These are phyloP conservation scores for Achatina immaculata DNA, from an alignment of 1,140 invertebrate species.

Conservation along the genomic window DNA sequence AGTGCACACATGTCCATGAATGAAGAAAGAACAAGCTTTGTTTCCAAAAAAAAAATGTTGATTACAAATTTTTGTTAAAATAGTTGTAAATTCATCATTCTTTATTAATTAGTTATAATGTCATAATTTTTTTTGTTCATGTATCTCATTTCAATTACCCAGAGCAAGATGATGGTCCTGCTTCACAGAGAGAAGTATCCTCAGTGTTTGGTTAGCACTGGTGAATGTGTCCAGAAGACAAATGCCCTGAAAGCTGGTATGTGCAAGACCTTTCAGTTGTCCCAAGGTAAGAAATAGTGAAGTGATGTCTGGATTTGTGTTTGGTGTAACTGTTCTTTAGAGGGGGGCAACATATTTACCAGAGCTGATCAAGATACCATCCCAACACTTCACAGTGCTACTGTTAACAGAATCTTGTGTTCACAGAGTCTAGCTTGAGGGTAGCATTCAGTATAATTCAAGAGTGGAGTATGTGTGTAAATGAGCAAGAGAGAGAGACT, in stretches of 20 bases:
- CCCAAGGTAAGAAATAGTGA: constrained; percentile 42
- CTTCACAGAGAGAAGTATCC: constrained; percentile 47
- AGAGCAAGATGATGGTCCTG: constrained; percentile 50
- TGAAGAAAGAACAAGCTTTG: too few relatives aligned
- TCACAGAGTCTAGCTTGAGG: neutral
- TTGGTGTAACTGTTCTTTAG: neutral
- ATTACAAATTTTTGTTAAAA: too few relatives aligned
- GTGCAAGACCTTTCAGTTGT: constrained; percentile 48
- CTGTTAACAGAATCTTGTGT: neutral
- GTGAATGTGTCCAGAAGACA: constrained; percentile 44
- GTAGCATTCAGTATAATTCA: neutral
- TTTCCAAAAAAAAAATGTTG: too few relatives aligned
- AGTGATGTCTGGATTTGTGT: neutral
- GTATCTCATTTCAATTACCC: neutral
- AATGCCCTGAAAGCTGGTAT: constrained; percentile 47
- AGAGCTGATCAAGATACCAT: neutral
- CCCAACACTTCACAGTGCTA: neutral
- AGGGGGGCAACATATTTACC: neutral
- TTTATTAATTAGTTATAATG: too few relatives aligned
- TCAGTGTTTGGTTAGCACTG: constrained; percentile 39
- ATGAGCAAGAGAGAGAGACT: too few relatives aligned
- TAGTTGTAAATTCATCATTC: too few relatives aligned
- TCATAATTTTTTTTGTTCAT: neutral
- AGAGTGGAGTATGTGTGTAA: neutral
- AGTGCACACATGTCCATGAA: too few relatives aligned